Conservation (phyloP, 1,140 invertebrate genomes). For the Babylonia areolata region DNA sequence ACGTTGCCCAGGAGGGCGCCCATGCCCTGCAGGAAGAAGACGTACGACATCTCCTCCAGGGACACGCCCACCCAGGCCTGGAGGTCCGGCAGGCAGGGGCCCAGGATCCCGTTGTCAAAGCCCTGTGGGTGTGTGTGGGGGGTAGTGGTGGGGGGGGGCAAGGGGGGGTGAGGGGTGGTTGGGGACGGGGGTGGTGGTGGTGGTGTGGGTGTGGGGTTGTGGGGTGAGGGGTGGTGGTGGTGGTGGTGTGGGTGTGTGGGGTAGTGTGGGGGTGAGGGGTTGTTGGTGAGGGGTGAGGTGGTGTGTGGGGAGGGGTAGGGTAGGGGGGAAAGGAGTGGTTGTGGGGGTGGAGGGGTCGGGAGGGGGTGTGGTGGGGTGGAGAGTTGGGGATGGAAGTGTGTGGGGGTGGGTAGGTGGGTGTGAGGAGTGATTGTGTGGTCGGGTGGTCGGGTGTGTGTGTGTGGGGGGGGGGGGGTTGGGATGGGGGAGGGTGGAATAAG, state of each 20-base stretch:
- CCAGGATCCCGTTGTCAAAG: slow-evolving; percentile 40
- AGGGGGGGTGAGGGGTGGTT: no score
- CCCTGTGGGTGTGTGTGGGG: slow-evolving; percentile 20
- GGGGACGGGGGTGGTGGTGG: no score
- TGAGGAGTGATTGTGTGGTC: no score
- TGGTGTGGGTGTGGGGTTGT: no score
- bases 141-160: no score
- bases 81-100: slow-evolving; percentile 40
- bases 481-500: no score
- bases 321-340: no score
- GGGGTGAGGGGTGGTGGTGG: not conserved
- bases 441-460: no score
- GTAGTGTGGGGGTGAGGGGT: not conserved
- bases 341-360: no score
- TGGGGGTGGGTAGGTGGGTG: no score
- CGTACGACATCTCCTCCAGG: slow-evolving; percentile 21
- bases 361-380: not conserved
- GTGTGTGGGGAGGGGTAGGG: no score
- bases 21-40: slow-evolving; percentile 29
- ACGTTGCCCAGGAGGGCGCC: slow-evolving; percentile 22
- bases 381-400: not conserved
- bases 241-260: not conserved
- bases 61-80: slow-evolving; percentile 9
- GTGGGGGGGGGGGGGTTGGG: no score
- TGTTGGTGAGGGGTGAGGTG: not conserved